phyloP scores from a whole-genome alignment of 2,888 invertebrate species.

The Plebejus melissa region DNA sequence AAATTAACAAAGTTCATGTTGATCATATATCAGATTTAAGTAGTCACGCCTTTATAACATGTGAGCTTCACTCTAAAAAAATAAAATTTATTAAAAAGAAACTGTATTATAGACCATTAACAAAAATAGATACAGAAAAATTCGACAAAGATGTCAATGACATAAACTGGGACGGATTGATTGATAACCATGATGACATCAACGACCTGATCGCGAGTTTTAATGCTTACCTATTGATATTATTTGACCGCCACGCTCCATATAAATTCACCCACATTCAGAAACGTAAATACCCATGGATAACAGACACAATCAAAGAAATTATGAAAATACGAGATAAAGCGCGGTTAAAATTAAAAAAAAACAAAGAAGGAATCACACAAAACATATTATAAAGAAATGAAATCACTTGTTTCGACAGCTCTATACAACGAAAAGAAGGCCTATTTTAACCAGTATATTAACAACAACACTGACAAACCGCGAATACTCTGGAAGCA shows the following conservation, averaged over 20 bases:
- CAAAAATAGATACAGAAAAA: background rate
- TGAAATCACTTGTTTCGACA: background rate
- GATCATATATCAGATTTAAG: background rate
- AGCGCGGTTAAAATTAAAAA: background rate
- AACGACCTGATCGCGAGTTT: background rate
- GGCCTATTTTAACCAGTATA: background rate
- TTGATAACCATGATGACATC: background rate
- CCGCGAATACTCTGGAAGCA: background rate
- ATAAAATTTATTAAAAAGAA: background rate
- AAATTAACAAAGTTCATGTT: background rate
- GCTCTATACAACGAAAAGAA: background rate
- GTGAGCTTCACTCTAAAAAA: background rate
- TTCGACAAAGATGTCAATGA: background rate
- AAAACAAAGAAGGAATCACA: background rate
- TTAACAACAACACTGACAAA: background rate
- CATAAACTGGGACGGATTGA: background rate
- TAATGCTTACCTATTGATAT: background rate
- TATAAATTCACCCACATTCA: background rate
- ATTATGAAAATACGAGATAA: background rate
- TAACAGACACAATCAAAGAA: background rate
- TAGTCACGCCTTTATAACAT: background rate
- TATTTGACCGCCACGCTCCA: background rate
- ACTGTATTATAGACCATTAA: background rate
- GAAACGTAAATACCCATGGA: background rate
- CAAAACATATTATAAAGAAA: background rate